A percentile compares a stretch with the other conserved stretches of the same genome.
These are phyloP conservation scores for Protophormia terraenovae DNA, from an alignment of 2,888 invertebrate species.

Conservation along the genomic window DNA sequence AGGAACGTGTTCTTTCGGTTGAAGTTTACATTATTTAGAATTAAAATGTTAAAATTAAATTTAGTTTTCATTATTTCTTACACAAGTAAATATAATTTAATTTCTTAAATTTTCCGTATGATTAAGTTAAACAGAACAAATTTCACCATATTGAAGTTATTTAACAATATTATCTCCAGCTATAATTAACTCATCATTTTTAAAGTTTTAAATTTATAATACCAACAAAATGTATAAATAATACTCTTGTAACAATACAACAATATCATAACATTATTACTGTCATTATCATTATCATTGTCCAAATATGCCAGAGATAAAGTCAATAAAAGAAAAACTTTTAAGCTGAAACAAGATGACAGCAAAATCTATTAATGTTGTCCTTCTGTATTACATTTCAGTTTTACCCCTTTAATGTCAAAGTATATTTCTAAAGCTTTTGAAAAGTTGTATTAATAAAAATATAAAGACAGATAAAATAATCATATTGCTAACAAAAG, in stretches of 20 bases:
- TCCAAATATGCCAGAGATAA: neutral
- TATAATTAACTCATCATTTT: too few species aligned
- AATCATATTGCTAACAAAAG: constrained; percentile 18
- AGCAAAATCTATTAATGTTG: neutral
- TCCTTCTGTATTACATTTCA: neutral
- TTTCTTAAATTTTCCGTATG: too few species aligned
- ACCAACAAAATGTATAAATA: too few species aligned
- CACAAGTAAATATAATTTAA: too few species aligned
- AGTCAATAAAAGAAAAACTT: neutral
- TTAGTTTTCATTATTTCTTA: too few species aligned
- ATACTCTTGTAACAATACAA: neutral
- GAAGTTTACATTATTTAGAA: too few species aligned
- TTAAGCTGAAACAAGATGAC: constrained; percentile 19
- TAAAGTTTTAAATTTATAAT: too few species aligned
- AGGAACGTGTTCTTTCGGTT: too few species aligned
- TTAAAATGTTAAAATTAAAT: too few species aligned
- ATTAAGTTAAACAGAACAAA: too few species aligned
- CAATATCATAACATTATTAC: neutral
- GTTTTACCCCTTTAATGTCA: neutral
- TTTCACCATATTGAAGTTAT: too few species aligned
- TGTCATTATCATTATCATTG: constrained; percentile 2
- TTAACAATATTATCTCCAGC: too few species aligned
- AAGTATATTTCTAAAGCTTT: constrained; percentile 7
- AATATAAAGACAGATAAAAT: constrained; percentile 1
- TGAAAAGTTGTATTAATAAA: neutral